Base-by-base conservation (phyloP, 2,113 vertebrate genomes). In the Chroicocephalus ridibundus region DNA sequence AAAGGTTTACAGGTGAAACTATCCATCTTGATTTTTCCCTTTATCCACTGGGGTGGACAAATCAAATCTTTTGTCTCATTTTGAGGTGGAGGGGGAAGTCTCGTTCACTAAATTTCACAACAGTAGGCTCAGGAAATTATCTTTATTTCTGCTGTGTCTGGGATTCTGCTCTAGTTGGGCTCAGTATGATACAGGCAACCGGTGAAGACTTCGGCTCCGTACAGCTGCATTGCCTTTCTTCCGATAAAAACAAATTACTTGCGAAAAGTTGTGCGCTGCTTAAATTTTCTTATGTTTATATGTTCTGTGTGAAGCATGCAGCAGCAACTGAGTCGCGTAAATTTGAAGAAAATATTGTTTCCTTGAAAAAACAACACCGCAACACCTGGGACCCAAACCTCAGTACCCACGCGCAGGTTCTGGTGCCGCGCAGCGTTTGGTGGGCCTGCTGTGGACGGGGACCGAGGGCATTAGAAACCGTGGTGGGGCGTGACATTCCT, bases 1-100 rank as follows among this genome's bases (percentile, higher is more conserved):
- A 96, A 89, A 96, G 84, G 81, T 93, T 78, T 93, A 21, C 77
- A 87, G 90, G 94, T 84, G 89, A 91, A 96, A 72, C 81, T 75
- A 93, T 95, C 90, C 71, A 71, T 94, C 95, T 96, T 96, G 91
- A 94, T 95, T 96, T 75, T 79, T 20, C 38, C 62, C 25, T 17
- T 66, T 80, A 79, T 52, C 75, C 87, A 52, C 94, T 42, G 16
- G 90, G 86, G 66, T 87, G 68, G 42, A 42, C 80, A 95, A 96
- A 94, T 94, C 15, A 7, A 95, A 94, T 94, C 77, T 95, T 94
- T 72, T 76, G 74, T 89, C 84, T 91, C 70, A 71, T 96, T 94
- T 32, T 9, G 29, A 27, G 64, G 36, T 6, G n/a, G 24, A 25
- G 9, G 22, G 15, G 22, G 13, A 60, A 49, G 80, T 92, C 36